phyloP scores from a whole-genome alignment of 2,888 invertebrate species.

The Eilema caniola region DNA sequence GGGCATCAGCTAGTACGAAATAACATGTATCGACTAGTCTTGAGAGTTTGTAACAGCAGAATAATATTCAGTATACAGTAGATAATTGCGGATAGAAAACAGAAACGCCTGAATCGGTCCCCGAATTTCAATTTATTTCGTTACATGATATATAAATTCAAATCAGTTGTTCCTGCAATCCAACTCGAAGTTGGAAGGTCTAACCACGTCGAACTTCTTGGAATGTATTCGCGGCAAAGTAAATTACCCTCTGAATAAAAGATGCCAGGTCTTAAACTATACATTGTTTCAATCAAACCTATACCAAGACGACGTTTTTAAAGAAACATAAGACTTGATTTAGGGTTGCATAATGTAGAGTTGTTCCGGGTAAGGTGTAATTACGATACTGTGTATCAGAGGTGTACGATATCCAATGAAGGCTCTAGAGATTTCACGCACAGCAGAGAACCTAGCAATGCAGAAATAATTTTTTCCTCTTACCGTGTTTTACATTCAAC shows the following conservation, averaged over 20 bases:
- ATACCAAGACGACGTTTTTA: neutral
- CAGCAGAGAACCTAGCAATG: no score
- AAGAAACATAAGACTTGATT: neutral
- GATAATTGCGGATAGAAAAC: no score
- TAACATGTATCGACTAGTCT: no score
- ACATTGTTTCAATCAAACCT: slow-evolving; percentile 11
- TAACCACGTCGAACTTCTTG: slow-evolving; percentile 17
- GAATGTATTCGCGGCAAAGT: slow-evolving; percentile 16
- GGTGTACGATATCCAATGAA: no score
- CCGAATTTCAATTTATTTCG: no score
- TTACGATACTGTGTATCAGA: no score
- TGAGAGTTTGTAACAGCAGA: no score
- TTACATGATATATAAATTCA: neutral
- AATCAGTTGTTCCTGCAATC: slow-evolving; percentile 12
- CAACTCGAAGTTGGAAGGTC: slow-evolving; percentile 1
- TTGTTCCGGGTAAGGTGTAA: neutral
- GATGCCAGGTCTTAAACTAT: neutral
- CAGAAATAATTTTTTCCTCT: no score
- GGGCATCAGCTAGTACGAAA: no score
- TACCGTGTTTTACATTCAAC: neutral
- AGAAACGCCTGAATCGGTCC: no score
- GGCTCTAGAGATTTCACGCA: no score
- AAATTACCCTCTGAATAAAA: slow-evolving; percentile 28
- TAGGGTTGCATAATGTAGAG: neutral
- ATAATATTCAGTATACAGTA: no score